Evolutionary conservation across 2,888 invertebrate genomes (phyloP).

Genomic region (Lucinisca nassula): DNA sequence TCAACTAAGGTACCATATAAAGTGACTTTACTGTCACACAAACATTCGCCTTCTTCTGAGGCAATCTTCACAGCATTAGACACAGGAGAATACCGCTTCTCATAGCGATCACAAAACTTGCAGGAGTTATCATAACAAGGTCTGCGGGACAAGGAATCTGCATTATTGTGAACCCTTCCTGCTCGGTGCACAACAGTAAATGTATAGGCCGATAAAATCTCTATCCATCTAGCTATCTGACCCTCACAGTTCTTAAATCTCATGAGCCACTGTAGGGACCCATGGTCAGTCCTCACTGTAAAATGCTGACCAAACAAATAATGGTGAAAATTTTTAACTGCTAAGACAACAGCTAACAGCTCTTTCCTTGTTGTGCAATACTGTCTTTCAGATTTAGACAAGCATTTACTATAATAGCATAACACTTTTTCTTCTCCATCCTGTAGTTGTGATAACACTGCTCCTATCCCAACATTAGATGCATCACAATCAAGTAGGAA

Average conservation of each 20-base stretch:
- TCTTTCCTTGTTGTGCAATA: slow-evolving; percentile 65
- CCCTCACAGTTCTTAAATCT: slow-evolving; percentile 59
- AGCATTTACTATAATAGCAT: slow-evolving; percentile 51
- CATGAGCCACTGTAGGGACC: slow-evolving; percentile 57
- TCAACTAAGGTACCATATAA: no score
- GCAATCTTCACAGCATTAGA: background rate
- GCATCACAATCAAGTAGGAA: slow-evolving; percentile 74
- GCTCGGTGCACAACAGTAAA: slow-evolving; percentile 50
- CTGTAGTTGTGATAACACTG: slow-evolving; percentile 63
- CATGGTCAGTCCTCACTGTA: slow-evolving; percentile 65
- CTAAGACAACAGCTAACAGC: slow-evolving; percentile 63
- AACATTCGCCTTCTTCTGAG: background rate
- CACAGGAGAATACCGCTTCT: background rate
- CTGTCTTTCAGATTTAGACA: slow-evolving; percentile 47
- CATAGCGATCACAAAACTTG: background rate
- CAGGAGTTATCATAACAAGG: background rate
- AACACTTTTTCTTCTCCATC: slow-evolving; percentile 68
- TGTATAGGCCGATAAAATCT: slow-evolving; percentile 50
- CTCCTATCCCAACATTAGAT: slow-evolving; percentile 65
- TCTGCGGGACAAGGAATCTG: slow-evolving; percentile 33
- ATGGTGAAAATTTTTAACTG: slow-evolving; percentile 65
- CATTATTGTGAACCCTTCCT: slow-evolving; percentile 44
- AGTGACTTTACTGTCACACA: no score
- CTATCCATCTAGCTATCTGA: slow-evolving; percentile 54
- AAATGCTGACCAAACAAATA: slow-evolving; percentile 66